phyloP scores from a whole-genome alignment of 2,113 vertebrate species.

The Empidonax alnorum region DNA sequence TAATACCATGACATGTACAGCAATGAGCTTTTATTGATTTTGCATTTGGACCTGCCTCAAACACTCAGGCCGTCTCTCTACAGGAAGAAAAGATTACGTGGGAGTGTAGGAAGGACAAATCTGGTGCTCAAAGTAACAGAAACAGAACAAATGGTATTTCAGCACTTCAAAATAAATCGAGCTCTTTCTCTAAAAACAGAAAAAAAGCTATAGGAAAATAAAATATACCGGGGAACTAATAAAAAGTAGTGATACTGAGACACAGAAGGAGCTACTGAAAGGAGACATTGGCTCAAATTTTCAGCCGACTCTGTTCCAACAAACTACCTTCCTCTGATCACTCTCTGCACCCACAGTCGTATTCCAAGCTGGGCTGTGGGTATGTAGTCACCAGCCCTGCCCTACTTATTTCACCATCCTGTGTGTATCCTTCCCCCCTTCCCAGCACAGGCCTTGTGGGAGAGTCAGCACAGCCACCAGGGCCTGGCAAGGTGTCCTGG shows the following conservation, averaged over 20 bases:
- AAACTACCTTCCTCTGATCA: neutral
- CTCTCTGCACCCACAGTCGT: no score
- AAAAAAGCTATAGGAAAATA: neutral
- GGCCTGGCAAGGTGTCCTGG: neutral
- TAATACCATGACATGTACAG: neutral
- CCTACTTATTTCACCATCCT: neutral
- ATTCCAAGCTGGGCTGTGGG: neutral
- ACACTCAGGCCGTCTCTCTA: neutral
- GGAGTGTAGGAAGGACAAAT: neutral
- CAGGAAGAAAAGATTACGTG: neutral
- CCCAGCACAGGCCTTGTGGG: neutral
- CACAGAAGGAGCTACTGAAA: neutral
- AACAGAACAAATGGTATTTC: neutral
- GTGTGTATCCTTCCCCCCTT: neutral
- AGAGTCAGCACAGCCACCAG: neutral
- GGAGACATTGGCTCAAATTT: neutral
- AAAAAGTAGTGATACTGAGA: neutral
- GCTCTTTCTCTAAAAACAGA: neutral
- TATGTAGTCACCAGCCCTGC: neutral
- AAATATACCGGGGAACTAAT: neutral
- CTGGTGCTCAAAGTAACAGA: neutral
- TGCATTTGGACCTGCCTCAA: conserved; percentile 41
- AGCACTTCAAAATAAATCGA: neutral
- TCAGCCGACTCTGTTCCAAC: neutral
- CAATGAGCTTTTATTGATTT: conserved; percentile 40